A percentile compares a stretch with the other conserved stretches of the same genome.
Evolutionary conservation across 2,888 invertebrate species (phyloP).

Genomic region (Ferrisia virgata): DNA sequence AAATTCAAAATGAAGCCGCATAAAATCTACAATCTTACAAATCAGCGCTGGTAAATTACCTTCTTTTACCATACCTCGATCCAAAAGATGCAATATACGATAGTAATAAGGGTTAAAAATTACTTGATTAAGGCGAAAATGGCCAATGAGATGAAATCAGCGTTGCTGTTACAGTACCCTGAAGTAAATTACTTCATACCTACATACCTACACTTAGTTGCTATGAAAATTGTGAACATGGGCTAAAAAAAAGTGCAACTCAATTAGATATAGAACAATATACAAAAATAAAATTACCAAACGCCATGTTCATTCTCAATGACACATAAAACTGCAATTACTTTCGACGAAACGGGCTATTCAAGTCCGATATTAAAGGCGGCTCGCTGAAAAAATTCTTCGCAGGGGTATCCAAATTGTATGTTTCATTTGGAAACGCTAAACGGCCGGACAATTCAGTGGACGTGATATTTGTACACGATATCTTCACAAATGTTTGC

Average conservation of each 20-base stretch:
- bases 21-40: no score
- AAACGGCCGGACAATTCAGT: background rate
- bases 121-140: background rate
- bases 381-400: background rate
- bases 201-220: background rate
- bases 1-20: no score
- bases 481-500: background rate
- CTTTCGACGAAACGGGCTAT: background rate
- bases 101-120: background rate
- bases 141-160: background rate
- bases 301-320: background rate
- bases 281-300: background rate
- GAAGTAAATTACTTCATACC: no score
- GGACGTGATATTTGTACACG: background rate
- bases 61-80: no score
- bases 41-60: no score
- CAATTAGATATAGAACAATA: background rate
- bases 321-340: background rate
- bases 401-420: conserved; percentile 8
- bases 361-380: background rate
- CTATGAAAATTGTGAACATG: background rate
- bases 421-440: background rate
- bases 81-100: no score
- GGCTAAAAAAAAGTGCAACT: background rate
- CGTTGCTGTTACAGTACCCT: background rate